Evolutionary conservation across 2,888 invertebrate species (phyloP), one percentile per base, ranked within the genome.

Genomic region (Ornithoptera priamus): DNA sequence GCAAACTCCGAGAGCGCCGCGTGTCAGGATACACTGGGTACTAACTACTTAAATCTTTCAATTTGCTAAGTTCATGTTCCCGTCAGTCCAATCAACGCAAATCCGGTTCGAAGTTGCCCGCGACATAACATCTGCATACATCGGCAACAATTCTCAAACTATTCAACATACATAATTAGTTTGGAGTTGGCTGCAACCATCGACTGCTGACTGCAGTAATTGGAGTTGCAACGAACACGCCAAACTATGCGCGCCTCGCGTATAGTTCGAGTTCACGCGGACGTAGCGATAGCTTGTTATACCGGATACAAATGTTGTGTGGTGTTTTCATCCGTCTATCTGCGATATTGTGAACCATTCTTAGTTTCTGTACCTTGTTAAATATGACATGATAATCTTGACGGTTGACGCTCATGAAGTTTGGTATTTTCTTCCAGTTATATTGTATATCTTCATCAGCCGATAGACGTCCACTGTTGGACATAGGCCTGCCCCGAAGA

Each of bases 81-180:
- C 7, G 39, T 17, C 53, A 53, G 53, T 53, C n/a, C 53, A 53
- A 53, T 53, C 53, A 53, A 53, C 2, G n/a, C 53, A 53, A 53
- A 53, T 17, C n/a, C 53, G 15, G 53, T 17, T 18, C 17, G 18
- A 53, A 53, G 6, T n/a, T 53, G 17, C n/a, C 53, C 17, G 18
- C 0, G 53, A 50, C 50, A 22, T 20, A 6, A 30, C 22, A 42
- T 62, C 36, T 53, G 36, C 36, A 53, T 66, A n/a, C 62, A n/a
- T n/a, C 17, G 42, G n/a, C 18, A 63, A 50, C 63, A 59, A 15
- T 63, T 39, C 50, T 10, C 67, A 53, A 59, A 60, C 39, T 62
- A 36, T 58, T 1, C n/a, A 59, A 22, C 36, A 53, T 53, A 10
- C 20, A 46, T 61, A 18, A 62, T 62, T 64, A 36, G 57, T 68